Percentiles rank a stretch among this genome's conserved stretches.
These are phyloP conservation scores for Fukomys damarensis DNA, from an alignment of 2,113 vertebrate genomes.

Conservation along the genomic window DNA sequence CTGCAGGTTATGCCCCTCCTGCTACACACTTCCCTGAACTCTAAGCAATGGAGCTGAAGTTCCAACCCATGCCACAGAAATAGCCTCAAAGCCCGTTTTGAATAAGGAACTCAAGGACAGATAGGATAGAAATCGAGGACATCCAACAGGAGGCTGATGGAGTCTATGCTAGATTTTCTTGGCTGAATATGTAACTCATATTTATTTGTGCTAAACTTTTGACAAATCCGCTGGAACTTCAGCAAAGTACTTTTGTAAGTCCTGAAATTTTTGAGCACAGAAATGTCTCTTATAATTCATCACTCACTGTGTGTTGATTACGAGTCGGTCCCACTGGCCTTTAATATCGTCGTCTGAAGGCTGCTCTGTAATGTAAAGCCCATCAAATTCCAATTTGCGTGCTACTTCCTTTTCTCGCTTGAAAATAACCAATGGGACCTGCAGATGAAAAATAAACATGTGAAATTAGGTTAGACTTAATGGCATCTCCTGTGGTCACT, in stretches of 20 bases:
- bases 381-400: slow-evolving; percentile 97
- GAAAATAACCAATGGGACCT: slow-evolving; percentile 98
- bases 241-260: slow-evolving; percentile 56
- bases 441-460: slow-evolving; percentile 47
- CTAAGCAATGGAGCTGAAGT: background rate
- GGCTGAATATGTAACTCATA: slow-evolving; percentile 11
- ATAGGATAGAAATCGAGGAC: background rate
- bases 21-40: background rate
- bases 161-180: background rate
- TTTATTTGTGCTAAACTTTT: slow-evolving; percentile 36
- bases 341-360: slow-evolving; percentile 99
- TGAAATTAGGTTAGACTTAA: slow-evolving; percentile 61
- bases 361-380: slow-evolving; percentile 97
- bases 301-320: slow-evolving; percentile 98
- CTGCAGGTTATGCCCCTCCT: background rate
- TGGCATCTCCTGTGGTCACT: background rate
- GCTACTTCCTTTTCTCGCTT: slow-evolving; percentile 98
- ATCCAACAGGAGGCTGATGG: background rate
- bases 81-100: background rate
- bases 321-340: slow-evolving; percentile 97
- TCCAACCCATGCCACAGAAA: background rate
- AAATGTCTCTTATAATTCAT: background rate
- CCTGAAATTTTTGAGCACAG: background rate
- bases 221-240: background rate
- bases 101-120: slow-evolving; percentile 26